Evolutionary conservation across 2,888 invertebrate genomes (phyloP).

Genomic region (Epinotia demarniana): DNA sequence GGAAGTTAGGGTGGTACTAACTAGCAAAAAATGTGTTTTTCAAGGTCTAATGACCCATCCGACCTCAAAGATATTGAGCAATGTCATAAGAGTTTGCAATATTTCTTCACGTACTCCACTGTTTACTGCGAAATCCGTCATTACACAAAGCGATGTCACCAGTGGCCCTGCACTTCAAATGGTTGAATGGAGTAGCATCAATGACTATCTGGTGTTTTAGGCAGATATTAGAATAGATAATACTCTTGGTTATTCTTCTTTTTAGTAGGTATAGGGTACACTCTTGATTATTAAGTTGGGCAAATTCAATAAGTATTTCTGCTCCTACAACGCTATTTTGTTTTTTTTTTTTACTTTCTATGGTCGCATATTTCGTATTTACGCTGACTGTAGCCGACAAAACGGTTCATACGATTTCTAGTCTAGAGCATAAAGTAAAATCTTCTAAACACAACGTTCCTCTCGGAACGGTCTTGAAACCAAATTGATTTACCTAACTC

Average conservation of each 20-base stretch:
- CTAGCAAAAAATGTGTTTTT: background rate
- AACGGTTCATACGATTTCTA: background rate
- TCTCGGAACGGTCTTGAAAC: background rate
- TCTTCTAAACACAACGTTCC: too few species aligned
- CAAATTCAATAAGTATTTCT: too few species aligned
- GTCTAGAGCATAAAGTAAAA: background rate
- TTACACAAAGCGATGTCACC: conserved; percentile 2
- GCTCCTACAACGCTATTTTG: too few species aligned
- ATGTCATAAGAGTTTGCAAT: conserved; percentile 11
- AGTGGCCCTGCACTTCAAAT: background rate
- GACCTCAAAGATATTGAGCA: conserved; percentile 8
- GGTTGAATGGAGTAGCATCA: background rate
- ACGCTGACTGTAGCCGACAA: too few species aligned
- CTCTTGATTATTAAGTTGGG: too few species aligned
- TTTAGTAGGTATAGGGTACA: background rate
- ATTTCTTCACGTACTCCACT: background rate
- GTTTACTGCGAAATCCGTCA: conserved; percentile 1
- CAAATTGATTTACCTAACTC: too few species aligned
- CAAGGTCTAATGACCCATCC: background rate
- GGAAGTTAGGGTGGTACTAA: background rate
- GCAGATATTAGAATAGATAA: background rate
- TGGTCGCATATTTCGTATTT: too few species aligned
- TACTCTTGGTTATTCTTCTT: background rate
- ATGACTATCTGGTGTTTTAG: background rate
- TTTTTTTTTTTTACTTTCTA: too few species aligned